Conservation (phyloP, 2,888 invertebrate genomes). For the Ormyrus thymus region DNA sequence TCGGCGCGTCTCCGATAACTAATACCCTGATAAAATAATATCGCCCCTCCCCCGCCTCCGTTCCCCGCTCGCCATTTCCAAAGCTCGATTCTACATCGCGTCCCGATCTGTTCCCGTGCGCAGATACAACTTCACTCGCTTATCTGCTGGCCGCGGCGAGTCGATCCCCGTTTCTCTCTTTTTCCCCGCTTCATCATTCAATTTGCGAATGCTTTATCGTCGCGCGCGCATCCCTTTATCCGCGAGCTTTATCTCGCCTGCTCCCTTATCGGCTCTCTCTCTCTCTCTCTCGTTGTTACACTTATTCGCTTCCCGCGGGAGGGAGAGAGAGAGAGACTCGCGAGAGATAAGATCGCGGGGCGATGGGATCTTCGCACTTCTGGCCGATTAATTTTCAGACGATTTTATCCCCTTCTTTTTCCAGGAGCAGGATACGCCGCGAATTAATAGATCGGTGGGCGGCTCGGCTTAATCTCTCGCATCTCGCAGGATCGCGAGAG, state of each 20-base stretch:
- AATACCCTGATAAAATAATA: slow-evolving; percentile 29
- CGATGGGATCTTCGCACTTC: slow-evolving; percentile 45
- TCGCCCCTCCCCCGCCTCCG: not conserved
- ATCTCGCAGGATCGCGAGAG: slow-evolving; percentile 1
- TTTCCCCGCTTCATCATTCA: slow-evolving; percentile 23
- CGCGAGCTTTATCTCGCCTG: slow-evolving; percentile 10
- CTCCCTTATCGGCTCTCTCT: slow-evolving; percentile 12
- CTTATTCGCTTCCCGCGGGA: not conserved
- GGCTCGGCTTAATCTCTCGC: too few relatives aligned
- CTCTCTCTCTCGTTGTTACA: slow-evolving; percentile 5
- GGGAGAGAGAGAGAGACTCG: not conserved
- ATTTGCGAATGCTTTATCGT: slow-evolving; percentile 36
- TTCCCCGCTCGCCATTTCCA: too few relatives aligned
- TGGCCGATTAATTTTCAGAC: slow-evolving; percentile 42
- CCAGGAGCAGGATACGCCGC: not conserved
- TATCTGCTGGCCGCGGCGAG: too few relatives aligned
- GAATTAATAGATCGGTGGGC: slow-evolving; percentile 39
- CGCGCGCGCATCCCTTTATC: not conserved
- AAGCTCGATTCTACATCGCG: too few relatives aligned
- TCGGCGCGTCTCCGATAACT: not conserved
- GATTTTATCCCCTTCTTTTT: not conserved
- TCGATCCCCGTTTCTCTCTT: not conserved
- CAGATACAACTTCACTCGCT: too few relatives aligned
- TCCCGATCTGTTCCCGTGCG: too few relatives aligned
- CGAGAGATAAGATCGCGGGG: slow-evolving; percentile 26